Base-by-base conservation (phyloP, 2,797 vertebrate genomes). In the Alfaro cultratus region DNA sequence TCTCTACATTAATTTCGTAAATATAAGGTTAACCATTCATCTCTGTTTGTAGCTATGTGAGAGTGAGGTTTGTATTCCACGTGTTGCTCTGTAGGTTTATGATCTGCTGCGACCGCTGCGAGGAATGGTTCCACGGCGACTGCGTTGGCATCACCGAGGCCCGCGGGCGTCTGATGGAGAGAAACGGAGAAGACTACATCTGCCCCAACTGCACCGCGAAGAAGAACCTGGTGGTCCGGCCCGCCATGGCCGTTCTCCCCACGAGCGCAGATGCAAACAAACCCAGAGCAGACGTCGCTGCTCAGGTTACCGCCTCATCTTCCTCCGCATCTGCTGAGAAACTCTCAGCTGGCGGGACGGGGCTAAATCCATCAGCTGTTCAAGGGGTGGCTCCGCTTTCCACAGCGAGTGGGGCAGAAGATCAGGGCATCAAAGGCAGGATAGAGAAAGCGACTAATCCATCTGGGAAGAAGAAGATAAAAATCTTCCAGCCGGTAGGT, bases 401-500 rank as follows among this genome's bases (percentile, higher is more conserved):
- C 21, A 23, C 78, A 49, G 29, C 81, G 13, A 31, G 86, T 12
- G 88, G 85, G 47, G 26, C 46, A 4, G 96, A 95, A 31, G 98
- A 99, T 92, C 93, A 96, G 87, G 98, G 99, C 36, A 99, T 99
- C 90, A 99, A 99, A 95, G 99, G 99, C 84, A 96, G 99, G 85
- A 99, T 99, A 88, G 99, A 99, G 94, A 99, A 99, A 88, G 97
- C 99, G 41, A 96, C 96, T 31, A 97, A 99, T 93, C 98, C 98
- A 46, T 99, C 97, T 70, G 98, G 98, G 77, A 99, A 99, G 94
- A 99, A 99, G 93, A 99, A 98, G 85, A 97, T 99, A 12, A 99
- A 99, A 96, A 99, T 99, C 94, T 99, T 99, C 95, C 98, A 99
- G 88, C 98, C 98, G 93, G 99, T 99, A 95, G 94, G 98, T 98